Base-by-base conservation (phyloP, 2,113 vertebrate species). In the Gymnocephalus cernua region DNA sequence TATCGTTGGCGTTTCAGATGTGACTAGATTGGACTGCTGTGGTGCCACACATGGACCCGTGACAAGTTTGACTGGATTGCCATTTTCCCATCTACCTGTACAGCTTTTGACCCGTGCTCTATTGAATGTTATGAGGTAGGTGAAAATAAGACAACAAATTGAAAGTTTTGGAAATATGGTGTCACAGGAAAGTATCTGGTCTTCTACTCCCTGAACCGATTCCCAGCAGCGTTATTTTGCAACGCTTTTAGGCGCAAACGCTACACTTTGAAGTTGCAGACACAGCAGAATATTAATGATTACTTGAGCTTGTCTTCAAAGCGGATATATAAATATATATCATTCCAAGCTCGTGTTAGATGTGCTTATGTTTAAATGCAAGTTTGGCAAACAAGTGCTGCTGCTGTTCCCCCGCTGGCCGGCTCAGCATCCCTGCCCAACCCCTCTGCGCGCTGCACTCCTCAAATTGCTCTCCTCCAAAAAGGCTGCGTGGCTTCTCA, bases 401-500 rank as follows among this genome's bases (percentile, higher is more conserved):
- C 77, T 64, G 59, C 58, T 62, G 44, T 29, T 15, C 11, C 29
- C 14, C 38, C n/a, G 12, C 32, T 41, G 74, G 32, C 47, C 65
- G 4, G 61, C 69, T 82, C 90, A 93, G 92, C 90, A 92, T 93
- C 91, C 59, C 54, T 91, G 79, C 86, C 71, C 88, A 81, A 14
- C 88, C 79, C 82, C n/a, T 75, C 41, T 64, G 73, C 81, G 56
- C 83, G 27, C 58, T 70, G 32, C 56, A 13, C 78, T 25, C 51
- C 4, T 57, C 38, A 21, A n/a, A 74, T 79, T 44, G 72, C 21
- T 81, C 75, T 75, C 67, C 18, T 66, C n/a, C 63, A 21, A 35
- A 62, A 53, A 53, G 35, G 54, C 63, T 41, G 47, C 38, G 41
- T 7, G 16, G 16, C 25, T 56, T 64, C 15, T 57, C 38, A 23